Evolutionary conservation across 2,113 vertebrate genomes (phyloP).

Genomic region (Atractosteus spatula): DNA sequence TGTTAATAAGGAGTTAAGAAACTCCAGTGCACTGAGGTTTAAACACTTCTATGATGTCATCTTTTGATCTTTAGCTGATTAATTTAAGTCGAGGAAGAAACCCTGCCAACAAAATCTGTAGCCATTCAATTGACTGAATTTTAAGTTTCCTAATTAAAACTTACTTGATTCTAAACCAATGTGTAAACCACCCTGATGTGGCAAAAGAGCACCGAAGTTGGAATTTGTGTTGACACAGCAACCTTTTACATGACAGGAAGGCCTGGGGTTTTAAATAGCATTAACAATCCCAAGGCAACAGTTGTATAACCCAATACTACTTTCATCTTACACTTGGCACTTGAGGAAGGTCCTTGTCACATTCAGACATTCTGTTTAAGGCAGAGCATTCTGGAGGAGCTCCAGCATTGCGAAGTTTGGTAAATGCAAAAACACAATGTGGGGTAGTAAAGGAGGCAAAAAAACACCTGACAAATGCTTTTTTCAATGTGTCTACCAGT

Average conservation of each 20-base stretch:
- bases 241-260: constrained; percentile 3
- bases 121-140: background rate
- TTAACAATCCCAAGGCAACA: background rate
- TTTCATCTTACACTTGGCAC: background rate
- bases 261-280: background rate
- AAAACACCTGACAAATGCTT: too few relatives aligned
- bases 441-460: too few relatives aligned
- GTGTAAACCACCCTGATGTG: too few relatives aligned
- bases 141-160: constrained; percentile 14
- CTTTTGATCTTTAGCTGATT: constrained; percentile 34
- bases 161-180: background rate
- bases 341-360: too few relatives aligned
- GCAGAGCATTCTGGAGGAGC: too few relatives aligned
- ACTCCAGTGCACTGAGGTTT: background rate
- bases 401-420: too few relatives aligned
- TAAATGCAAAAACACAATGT: too few relatives aligned
- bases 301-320: background rate
- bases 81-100: constrained; percentile 16
- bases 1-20: constrained; percentile 8
- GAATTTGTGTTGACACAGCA: background rate
- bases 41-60: constrained; percentile 24
- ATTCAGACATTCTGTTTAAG: too few relatives aligned
- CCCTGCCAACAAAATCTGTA: background rate
- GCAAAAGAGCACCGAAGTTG: too few relatives aligned
- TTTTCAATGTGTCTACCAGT: too few relatives aligned